Percentiles rank a stretch among this genome's conserved stretches.
phyloP scores from a whole-genome alignment of 2,888 invertebrate genomes.

The Pediacus dermestoides region DNA sequence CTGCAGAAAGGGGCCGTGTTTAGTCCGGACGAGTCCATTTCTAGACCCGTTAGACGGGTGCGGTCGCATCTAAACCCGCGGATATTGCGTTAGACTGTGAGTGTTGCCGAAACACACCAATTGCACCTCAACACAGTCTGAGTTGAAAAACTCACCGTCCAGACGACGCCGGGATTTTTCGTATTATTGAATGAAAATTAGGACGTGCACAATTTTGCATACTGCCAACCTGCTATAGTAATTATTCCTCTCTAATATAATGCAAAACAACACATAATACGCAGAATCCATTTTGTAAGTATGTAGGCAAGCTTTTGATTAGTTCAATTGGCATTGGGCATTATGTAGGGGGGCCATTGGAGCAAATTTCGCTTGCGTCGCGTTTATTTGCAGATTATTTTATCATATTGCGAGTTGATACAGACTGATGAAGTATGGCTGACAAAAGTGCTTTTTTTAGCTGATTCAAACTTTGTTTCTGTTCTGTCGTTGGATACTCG shows the following conservation, averaged over 20 bases:
- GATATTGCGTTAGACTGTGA: constrained; percentile 28
- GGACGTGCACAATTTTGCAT: constrained; percentile 27
- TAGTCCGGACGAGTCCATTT: constrained; percentile 11
- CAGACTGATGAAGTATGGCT: constrained; percentile 26
- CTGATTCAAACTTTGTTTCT: constrained; percentile 18
- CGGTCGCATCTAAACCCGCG: constrained; percentile 32
- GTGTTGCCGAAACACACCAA: neutral
- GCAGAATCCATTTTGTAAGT: constrained; percentile 43
- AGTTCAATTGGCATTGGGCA: constrained; percentile 31
- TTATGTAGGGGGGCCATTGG: constrained; percentile 27
- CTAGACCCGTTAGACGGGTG: constrained; percentile 38
- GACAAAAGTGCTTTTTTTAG: constrained; percentile 24
- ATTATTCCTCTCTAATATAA: constrained; percentile 27
- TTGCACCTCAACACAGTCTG: constrained; percentile 23
- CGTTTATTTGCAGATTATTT: constrained; percentile 33
- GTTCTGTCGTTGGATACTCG: too few relatives aligned
- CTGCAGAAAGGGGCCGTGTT: constrained; percentile 19
- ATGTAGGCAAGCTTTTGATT: constrained; percentile 37
- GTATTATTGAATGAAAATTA: constrained; percentile 19
- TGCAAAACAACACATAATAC: constrained; percentile 30
- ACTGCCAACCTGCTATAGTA: constrained; percentile 23
- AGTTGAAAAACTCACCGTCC: constrained; percentile 23
- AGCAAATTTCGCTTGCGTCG: constrained; percentile 33
- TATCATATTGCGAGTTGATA: constrained; percentile 26
- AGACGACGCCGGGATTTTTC: constrained; percentile 32